A percentile compares a stretch with the other conserved stretches of the same genome.
Evolutionary conservation across 1,140 invertebrate species (phyloP).

Genomic region (Triops cancriformis): DNA sequence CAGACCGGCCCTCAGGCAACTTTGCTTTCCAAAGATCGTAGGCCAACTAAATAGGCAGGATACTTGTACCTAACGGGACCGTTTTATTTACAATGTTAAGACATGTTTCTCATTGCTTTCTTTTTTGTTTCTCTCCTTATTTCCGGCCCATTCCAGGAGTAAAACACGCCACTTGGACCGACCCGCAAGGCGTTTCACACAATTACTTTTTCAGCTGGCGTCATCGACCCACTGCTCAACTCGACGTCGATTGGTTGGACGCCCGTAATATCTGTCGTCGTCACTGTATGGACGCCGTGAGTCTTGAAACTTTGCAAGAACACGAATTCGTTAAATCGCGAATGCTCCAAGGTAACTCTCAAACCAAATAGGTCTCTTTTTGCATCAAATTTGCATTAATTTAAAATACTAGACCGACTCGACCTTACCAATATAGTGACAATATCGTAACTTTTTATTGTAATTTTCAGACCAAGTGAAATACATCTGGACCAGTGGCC

Average conservation of each 20-base stretch:
- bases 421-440: too few species aligned
- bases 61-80: background rate
- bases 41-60: background rate
- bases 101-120: slow-evolving; percentile 29
- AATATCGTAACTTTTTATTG: too few species aligned
- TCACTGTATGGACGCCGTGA: slow-evolving; percentile 88
- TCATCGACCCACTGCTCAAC: slow-evolving; percentile 67
- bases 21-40: background rate
- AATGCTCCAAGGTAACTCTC: slow-evolving; percentile 52
- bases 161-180: slow-evolving; percentile 72
- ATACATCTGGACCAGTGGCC: slow-evolving; percentile 83
- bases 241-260: slow-evolving; percentile 85
- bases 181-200: slow-evolving; percentile 71
- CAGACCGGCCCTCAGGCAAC: background rate
- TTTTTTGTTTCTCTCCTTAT: slow-evolving; percentile 30
- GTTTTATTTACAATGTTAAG: background rate
- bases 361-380: too few species aligned
- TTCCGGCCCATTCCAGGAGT: slow-evolving; percentile 50
- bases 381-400: too few species aligned
- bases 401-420: too few species aligned
- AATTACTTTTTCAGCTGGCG: slow-evolving; percentile 93
- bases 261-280: slow-evolving; percentile 81
- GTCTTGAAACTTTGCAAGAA: slow-evolving; percentile 78
- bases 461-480: slow-evolving; percentile 45
- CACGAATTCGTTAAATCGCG: slow-evolving; percentile 84